phyloP scores from a whole-genome alignment of 1,140 invertebrate species.

The Campoletis sonorensis region DNA sequence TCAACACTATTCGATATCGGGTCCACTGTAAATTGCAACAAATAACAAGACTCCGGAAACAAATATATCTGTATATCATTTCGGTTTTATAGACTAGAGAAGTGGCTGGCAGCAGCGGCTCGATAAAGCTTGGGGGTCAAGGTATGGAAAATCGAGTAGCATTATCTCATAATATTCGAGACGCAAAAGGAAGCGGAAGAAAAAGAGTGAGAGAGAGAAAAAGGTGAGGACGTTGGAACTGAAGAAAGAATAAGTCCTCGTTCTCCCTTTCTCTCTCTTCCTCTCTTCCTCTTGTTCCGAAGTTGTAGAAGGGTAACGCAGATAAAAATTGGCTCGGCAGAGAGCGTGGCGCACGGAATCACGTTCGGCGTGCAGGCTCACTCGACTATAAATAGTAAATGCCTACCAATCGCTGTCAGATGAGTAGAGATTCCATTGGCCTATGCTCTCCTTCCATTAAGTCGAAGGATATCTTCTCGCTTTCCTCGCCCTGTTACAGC shows the following conservation, averaged over 20 bases:
- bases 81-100: neutral
- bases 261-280: neutral
- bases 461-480: slow-evolving; percentile 39
- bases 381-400: slow-evolving; percentile 43
- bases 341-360: slow-evolving; percentile 42
- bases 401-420: slow-evolving; percentile 52
- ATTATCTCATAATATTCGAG: slow-evolving; percentile 46
- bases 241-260: slow-evolving; percentile 39
- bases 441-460: slow-evolving; percentile 54
- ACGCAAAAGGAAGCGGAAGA: slow-evolving; percentile 57
- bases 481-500: slow-evolving; percentile 36
- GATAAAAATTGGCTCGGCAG: slow-evolving; percentile 24
- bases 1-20: neutral
- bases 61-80: neutral
- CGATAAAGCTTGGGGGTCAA: slow-evolving; percentile 18
- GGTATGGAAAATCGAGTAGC: slow-evolving; percentile 28
- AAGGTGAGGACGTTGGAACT: slow-evolving; percentile 26
- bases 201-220: slow-evolving; percentile 42
- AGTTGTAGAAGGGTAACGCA: slow-evolving; percentile 30
- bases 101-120: neutral
- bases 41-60: neutral
- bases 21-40: neutral
- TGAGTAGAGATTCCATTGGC: slow-evolving; percentile 54
- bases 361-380: slow-evolving; percentile 43
- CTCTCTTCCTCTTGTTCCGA: slow-evolving; percentile 4